Evolutionary conservation across 2,888 invertebrate genomes (phyloP).

Genomic region (Leptopterna dolabrata): DNA sequence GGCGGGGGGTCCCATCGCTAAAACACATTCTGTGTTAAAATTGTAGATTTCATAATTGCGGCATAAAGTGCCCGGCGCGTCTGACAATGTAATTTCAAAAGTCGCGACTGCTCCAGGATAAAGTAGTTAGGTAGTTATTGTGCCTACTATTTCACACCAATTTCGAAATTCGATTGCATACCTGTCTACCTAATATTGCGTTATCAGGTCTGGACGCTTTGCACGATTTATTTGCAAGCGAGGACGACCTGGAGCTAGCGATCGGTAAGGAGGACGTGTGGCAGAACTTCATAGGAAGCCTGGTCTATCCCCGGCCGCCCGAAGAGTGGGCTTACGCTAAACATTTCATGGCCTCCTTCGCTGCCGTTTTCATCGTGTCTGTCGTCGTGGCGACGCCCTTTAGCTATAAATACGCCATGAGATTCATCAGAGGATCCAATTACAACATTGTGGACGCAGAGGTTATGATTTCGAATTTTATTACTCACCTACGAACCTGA

Average conservation of each 20-base stretch:
- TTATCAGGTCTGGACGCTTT: conserved; percentile 19
- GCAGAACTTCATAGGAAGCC: background rate
- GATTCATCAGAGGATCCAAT: background rate
- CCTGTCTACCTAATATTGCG: no score
- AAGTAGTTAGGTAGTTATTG: no score
- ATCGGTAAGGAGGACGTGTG: background rate
- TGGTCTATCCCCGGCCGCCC: background rate
- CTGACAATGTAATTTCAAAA: no score
- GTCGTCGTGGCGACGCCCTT: background rate
- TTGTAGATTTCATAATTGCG: no score
- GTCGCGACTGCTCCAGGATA: no score
- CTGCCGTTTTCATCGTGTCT: background rate
- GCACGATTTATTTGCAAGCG: conserved; percentile 14
- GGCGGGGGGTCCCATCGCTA: no score
- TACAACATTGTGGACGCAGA: conserved; percentile 15
- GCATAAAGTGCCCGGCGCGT: no score
- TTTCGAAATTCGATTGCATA: no score
- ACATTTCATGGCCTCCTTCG: background rate
- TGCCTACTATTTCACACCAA: no score
- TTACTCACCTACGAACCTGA: no score
- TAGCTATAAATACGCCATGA: conserved; percentile 8
- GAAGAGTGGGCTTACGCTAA: background rate
- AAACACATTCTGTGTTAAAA: no score
- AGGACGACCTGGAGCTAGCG: background rate
- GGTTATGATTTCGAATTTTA: background rate